Base-by-base conservation (phyloP, 2,113 vertebrate species). In the Riparia riparia region DNA sequence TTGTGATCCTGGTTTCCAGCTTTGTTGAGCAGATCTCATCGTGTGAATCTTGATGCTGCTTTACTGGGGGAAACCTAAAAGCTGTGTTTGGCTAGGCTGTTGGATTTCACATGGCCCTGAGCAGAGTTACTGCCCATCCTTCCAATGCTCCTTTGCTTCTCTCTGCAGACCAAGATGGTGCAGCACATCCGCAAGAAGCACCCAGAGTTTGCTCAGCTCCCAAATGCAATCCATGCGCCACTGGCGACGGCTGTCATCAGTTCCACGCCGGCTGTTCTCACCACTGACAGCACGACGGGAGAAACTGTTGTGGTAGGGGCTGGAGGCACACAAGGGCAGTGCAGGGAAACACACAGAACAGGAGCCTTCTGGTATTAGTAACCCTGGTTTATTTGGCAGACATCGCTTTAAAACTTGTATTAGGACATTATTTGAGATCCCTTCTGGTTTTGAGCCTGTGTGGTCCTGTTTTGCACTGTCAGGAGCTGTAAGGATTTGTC, bases 101-200 rank as follows among this genome's bases (percentile, higher is more conserved):
- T 74, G 29, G 32, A n/a, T 54, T 86, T 50, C 78, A 70, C 1
- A 3, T 63, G 60, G 45, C 74, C 41, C 6, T 3, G 42, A 86
- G 54, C 22, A 21, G 66, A 37, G 57, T 14, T 80, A 45, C 64
- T 80, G 83, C 12, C 39, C 6, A 1, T 53, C 20, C 58, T 60
- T 29, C n/a, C 71, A 56, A 86, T 2, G 3, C 14, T 54, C 22
- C 64, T 78, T 66, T 89, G 41, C 34, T 29, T 68, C 54, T 76
- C 60, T 65, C 39, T 74, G 41, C 86, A 99, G 99, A 99, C 99
- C 0, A 99, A 99, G 96, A 99, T 99, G 99, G 99, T 99, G 17
- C 99, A 99, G 45, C 99, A 99, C 96, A 99, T 99, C 94, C 98
- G 99, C 80, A 99, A 99, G 97, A 99, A 99, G 92, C 99, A 99